Evolutionary conservation across 2,113 vertebrate genomes (phyloP).

Genomic region (Mixornis gularis): DNA sequence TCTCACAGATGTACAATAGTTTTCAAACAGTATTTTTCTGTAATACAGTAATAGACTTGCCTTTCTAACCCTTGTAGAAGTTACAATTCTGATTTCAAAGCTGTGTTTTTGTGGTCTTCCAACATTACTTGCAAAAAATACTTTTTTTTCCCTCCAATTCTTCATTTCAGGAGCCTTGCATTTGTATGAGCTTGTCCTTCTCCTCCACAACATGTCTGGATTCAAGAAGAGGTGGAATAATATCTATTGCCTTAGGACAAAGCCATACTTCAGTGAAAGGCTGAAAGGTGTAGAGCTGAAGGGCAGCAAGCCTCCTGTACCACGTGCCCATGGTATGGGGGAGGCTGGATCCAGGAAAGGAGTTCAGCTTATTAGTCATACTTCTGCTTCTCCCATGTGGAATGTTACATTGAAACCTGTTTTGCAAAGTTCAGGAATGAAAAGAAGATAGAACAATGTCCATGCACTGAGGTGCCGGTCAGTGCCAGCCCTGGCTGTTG

Average conservation of each 20-base stretch:
- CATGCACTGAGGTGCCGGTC: background rate
- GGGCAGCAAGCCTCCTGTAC: background rate
- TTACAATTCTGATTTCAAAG: background rate
- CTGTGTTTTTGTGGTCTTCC: background rate
- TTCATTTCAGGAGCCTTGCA: background rate
- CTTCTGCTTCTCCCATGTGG: background rate
- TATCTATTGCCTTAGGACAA: background rate
- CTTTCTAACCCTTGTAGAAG: background rate
- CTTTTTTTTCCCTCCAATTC: background rate
- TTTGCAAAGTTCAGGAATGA: background rate
- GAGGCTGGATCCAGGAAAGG: background rate
- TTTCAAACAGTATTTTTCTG: background rate
- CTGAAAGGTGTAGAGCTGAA: background rate
- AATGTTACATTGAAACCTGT: background rate
- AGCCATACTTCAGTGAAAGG: background rate
- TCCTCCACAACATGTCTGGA: background rate
- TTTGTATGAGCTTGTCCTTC: background rate
- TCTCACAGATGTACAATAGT: background rate
- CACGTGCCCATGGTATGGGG: fast-evolving
- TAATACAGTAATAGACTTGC: background rate
- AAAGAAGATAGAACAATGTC: background rate
- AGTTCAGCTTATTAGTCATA: background rate
- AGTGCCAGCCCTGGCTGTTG: background rate
- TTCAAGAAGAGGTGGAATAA: background rate
- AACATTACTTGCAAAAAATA: background rate